Base-by-base conservation (phyloP, 2,888 invertebrate genomes). In the Polyommatus iphigenia region DNA sequence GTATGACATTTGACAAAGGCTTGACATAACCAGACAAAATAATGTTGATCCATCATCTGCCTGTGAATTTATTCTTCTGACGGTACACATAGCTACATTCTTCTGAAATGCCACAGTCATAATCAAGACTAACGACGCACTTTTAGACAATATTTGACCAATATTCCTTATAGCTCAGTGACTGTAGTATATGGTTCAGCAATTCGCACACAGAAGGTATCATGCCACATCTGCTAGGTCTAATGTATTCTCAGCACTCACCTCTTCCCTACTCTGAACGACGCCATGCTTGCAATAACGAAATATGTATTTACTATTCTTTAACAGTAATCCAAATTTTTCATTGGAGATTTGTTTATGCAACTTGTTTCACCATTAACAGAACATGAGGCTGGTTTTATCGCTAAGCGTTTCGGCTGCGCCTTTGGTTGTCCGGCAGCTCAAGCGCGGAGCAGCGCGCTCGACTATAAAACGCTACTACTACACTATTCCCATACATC, bases 231-330 rank as follows among this genome's bases (percentile, higher is more conserved):
- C 80, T 54, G 81, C 81, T 83, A 83, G 79, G 75, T 80, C 80
- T 80, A 82, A 78, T 71, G 73, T 80, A 82, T 79, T 78, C 76
- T 81, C 78, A 77, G 18, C 29, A 90, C 92, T 91, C 87, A 92
- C 92, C 92, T 89, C 88, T 89, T 90, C 88, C 89, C 90, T 90
- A 91, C 85, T 86, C 90, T 89, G 89, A 89, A 87, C 84, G 86
- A 88, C 89, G 92, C 85, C 88, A 85, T 87, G 90, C 91, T 91
- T 90, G 92, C 82, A 91, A 91, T 90, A 85, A 89, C 84, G 85
- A 89, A 90, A 89, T 81, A 85, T 82, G 84, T 83, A 85, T 80
- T 81, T 83, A 83, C 82, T 82, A 78, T 73, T 77, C 76, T 32
- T 32, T 15, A 36, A 71, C 8, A 18, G 32, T 78, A 59, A 20